phyloP scores from a whole-genome alignment of 2,113 vertebrate genomes.

The Ardeotis arabs region DNA sequence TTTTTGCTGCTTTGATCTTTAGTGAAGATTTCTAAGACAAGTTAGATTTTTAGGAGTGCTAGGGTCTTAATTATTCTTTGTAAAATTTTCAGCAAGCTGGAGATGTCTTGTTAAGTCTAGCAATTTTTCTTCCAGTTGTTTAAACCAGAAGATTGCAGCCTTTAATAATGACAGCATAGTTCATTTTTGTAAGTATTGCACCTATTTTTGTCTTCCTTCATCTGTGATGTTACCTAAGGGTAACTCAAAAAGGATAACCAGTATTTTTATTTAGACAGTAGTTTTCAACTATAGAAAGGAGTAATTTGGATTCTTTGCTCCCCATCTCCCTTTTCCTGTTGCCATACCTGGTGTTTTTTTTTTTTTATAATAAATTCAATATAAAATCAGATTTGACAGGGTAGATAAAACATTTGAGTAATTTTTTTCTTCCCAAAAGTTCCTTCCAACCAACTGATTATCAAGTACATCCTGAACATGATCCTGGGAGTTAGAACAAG shows the following conservation, averaged over 20 bases:
- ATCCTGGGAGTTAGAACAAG: not conserved
- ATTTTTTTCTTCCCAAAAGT: not conserved
- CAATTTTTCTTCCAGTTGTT: not conserved
- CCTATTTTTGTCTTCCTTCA: not conserved
- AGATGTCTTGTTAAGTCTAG: not conserved
- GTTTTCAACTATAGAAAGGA: not conserved
- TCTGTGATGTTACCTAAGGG: not conserved
- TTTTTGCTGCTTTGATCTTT: not conserved
- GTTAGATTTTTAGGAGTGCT: not conserved
- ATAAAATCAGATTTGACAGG: not conserved
- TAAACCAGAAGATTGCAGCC: not conserved
- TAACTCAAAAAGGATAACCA: not conserved
- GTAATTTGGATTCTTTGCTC: not conserved
- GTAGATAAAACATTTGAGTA: not conserved
- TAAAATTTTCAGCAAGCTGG: not conserved
- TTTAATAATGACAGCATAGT: not conserved
- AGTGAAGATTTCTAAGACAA: not conserved
- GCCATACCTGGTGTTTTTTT: rapidly evolving
- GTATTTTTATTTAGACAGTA: not conserved
- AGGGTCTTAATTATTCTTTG: not conserved
- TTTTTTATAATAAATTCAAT: not conserved
- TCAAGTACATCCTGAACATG: not conserved
- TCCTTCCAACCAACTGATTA: not conserved
- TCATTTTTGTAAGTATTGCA: not conserved
- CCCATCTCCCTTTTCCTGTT: not conserved